Percentiles rank a stretch among this genome's conserved stretches.
phyloP scores from a whole-genome alignment of 2,888 invertebrate genomes.

The Netelia virgata region DNA sequence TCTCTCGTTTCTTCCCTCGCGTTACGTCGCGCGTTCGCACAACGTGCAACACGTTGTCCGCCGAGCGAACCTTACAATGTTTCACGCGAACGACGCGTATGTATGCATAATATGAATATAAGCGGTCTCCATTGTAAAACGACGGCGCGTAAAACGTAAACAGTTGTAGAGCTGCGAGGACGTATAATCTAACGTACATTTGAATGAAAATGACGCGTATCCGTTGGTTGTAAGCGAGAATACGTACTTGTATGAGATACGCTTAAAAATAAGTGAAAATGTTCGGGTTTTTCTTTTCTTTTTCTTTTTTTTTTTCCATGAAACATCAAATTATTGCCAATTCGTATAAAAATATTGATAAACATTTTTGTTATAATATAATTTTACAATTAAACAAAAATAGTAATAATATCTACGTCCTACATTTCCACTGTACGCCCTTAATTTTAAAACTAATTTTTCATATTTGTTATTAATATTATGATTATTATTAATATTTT shows the following conservation, averaged over 20 bases:
- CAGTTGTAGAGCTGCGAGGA: slow-evolving; percentile 17
- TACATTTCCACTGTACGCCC: too few relatives aligned
- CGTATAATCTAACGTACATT: slow-evolving; percentile 46
- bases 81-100: neutral
- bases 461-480: too few relatives aligned
- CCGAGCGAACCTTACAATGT: neutral
- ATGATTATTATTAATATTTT: too few relatives aligned
- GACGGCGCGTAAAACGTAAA: neutral
- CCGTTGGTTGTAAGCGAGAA: neutral
- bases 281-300: too few relatives aligned
- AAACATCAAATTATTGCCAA: too few relatives aligned
- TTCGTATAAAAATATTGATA: too few relatives aligned
- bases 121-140: neutral
- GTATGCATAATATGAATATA: neutral
- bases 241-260: neutral
- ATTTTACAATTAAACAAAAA: too few relatives aligned
- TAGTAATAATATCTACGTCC: too few relatives aligned
- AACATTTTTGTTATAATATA: too few relatives aligned
- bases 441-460: too few relatives aligned
- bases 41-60: slow-evolving; percentile 48
- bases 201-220: slow-evolving; percentile 10
- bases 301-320: too few relatives aligned
- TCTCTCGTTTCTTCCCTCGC: too few relatives aligned
- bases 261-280: neutral
- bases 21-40: slow-evolving; percentile 3